Conservation (phyloP, 2,797 vertebrate genomes). For the Myiothlypis coronata region DNA sequence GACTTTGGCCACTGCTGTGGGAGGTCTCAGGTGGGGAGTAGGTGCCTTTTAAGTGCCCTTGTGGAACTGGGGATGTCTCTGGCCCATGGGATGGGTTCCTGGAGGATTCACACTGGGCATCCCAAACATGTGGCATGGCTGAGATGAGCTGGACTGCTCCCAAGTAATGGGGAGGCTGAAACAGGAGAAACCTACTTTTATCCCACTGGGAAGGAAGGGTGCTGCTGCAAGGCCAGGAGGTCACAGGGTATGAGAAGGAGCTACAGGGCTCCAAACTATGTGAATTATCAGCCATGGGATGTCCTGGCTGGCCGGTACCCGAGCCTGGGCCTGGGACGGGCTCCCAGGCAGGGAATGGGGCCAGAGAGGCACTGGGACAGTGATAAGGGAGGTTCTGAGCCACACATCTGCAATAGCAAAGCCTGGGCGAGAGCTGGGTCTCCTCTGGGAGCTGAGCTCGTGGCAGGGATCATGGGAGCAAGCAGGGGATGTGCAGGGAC, state of each 20-base stretch:
- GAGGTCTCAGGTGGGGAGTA: background rate
- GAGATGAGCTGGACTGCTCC: background rate
- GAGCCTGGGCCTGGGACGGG: background rate
- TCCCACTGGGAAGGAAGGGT: background rate
- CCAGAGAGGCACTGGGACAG: background rate
- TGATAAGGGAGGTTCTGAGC: fast-evolving
- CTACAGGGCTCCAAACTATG: background rate
- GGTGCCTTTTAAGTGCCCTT: fast-evolving
- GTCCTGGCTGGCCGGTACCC: background rate
- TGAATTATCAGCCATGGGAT: background rate
- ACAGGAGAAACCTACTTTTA: background rate
- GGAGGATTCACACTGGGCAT: background rate
- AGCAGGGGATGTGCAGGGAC: fast-evolving
- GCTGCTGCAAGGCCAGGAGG: background rate
- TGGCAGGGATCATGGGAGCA: background rate
- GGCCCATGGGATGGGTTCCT: background rate
- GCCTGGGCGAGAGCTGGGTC: fast-evolving
- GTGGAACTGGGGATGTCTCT: background rate
- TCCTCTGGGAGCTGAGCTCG: background rate
- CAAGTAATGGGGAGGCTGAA: background rate
- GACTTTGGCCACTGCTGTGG: background rate
- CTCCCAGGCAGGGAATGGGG: background rate
- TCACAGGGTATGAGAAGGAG: background rate
- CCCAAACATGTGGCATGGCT: background rate
- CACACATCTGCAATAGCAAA: background rate